These are phyloP conservation scores for Lasioglossum oenotherae DNA, from an alignment of 2,888 invertebrate species.

Conservation along the genomic window DNA sequence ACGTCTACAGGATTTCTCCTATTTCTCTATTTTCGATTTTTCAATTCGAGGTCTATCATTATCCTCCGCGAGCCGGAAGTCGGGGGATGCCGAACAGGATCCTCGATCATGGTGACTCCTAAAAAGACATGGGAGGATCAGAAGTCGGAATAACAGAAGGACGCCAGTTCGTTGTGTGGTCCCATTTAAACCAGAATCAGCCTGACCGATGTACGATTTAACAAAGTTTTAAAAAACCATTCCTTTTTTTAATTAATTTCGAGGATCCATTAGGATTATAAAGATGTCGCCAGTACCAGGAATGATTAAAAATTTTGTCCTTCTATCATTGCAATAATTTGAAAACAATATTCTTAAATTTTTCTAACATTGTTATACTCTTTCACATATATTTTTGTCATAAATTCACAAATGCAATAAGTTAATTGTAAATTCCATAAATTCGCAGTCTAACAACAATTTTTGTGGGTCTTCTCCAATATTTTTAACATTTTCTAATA, in stretches of 20 bases:
- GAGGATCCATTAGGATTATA: neutral
- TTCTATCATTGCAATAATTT: too few species aligned
- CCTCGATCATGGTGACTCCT: slow-evolving; percentile 61
- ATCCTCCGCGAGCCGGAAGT: slow-evolving; percentile 71
- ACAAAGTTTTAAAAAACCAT: neutral
- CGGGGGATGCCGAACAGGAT: slow-evolving; percentile 46
- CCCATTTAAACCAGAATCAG: slow-evolving; percentile 53
- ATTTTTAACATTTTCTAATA: too few species aligned
- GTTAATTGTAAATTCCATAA: too few species aligned
- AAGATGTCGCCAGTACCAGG: neutral
- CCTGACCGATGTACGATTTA: slow-evolving; percentile 29
- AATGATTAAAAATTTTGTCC: neutral
- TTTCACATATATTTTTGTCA: too few species aligned
- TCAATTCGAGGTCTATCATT: slow-evolving; percentile 68
- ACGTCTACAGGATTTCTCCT: slow-evolving; percentile 42
- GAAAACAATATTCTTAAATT: too few species aligned
- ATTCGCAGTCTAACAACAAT: too few species aligned
- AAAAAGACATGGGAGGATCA: slow-evolving; percentile 45
- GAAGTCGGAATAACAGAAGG: slow-evolving; percentile 49
- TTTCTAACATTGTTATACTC: too few species aligned
- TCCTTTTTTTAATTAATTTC: neutral
- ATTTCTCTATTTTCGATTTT: slow-evolving; percentile 50
- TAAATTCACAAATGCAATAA: too few species aligned
- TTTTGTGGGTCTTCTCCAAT: too few species aligned
- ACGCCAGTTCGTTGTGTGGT: slow-evolving; percentile 50